A percentile compares a stretch with the other conserved stretches of the same genome.
Conservation (phyloP, 2,888 invertebrate genomes). For the Andrena praecox region DNA sequence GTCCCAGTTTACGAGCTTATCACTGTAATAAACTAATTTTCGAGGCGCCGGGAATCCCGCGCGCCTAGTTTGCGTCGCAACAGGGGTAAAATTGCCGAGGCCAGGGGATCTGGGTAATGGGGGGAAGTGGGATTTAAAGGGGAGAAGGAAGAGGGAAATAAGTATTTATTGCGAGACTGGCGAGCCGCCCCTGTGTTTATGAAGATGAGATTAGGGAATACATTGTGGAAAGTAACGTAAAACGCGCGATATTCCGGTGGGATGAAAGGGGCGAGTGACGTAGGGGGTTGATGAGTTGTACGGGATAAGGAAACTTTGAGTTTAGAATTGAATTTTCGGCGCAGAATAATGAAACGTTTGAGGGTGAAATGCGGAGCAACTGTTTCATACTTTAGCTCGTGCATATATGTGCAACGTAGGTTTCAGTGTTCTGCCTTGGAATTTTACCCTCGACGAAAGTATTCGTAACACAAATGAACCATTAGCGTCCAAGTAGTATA, state of each 20-base stretch:
- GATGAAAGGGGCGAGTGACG: not conserved
- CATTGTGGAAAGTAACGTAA: slow-evolving; percentile 5
- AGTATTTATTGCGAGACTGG: slow-evolving; percentile 27
- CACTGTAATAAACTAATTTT: slow-evolving; percentile 28
- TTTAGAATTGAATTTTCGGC: not conserved
- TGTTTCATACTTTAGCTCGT: not conserved
- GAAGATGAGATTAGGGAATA: slow-evolving; percentile 3
- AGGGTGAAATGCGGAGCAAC: not conserved
- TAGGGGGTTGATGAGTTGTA: not conserved
- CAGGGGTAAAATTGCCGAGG: not conserved
- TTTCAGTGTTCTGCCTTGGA: no score
- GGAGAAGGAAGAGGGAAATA: slow-evolving; percentile 19
- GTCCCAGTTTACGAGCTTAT: slow-evolving; percentile 1
- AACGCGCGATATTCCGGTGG: slow-evolving; percentile 8
- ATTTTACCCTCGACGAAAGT: no score
- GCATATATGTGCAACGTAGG: no score
- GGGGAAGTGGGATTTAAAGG: slow-evolving; percentile 24
- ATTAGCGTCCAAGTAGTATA: no score
- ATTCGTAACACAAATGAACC: no score
- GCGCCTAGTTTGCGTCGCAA: not conserved
- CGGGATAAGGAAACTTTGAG: slow-evolving; percentile 1
- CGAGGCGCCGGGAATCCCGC: not conserved
- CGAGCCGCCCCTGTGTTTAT: slow-evolving; percentile 10
- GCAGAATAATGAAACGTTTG: not conserved
- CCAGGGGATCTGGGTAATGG: not conserved